These are phyloP conservation scores for Zeugodacus cucurbitae DNA, from an alignment of 1,140 invertebrate genomes.

Conservation along the genomic window DNA sequence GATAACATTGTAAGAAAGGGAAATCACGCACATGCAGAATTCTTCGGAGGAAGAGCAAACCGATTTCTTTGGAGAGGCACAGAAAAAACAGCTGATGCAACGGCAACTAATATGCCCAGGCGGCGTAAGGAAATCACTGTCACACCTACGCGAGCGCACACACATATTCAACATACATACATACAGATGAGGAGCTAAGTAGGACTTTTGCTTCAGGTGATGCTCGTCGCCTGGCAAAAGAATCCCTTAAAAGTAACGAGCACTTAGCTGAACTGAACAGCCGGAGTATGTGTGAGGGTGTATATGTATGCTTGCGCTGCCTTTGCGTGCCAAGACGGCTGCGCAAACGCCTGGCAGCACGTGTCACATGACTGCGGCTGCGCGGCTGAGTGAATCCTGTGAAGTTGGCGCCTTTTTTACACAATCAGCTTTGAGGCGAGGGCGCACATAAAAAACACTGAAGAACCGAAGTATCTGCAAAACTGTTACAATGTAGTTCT, in stretches of 20 bases:
- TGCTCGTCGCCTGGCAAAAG: not conserved
- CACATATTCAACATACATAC: not conserved
- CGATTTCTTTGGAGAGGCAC: too few relatives aligned
- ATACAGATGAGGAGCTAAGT: not conserved
- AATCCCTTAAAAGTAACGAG: not conserved
- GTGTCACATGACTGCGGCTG: not conserved
- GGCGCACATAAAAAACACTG: not conserved
- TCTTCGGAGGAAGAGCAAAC: not conserved
- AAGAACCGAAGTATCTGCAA: not conserved
- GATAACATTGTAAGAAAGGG: not conserved
- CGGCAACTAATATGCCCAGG: not conserved
- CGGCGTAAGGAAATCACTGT: not conserved
- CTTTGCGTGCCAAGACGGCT: not conserved
- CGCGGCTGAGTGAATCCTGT: not conserved
- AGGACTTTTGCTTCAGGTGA: constrained; percentile 39
- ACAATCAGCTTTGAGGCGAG: not conserved
- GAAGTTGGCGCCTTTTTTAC: constrained; percentile 25
- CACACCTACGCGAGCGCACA: not conserved
- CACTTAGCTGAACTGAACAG: not conserved
- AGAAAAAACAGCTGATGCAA: constrained; percentile 17
- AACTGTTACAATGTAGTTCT: not conserved
- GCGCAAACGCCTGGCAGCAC: constrained; percentile 13
- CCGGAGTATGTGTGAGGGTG: not conserved
- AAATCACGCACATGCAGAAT: not conserved
- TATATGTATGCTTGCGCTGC: not conserved